Evolutionary conservation across 2,888 invertebrate genomes (phyloP), one percentile per base, ranked within the genome.

Genomic region (Cyrtodaria siliqua): DNA sequence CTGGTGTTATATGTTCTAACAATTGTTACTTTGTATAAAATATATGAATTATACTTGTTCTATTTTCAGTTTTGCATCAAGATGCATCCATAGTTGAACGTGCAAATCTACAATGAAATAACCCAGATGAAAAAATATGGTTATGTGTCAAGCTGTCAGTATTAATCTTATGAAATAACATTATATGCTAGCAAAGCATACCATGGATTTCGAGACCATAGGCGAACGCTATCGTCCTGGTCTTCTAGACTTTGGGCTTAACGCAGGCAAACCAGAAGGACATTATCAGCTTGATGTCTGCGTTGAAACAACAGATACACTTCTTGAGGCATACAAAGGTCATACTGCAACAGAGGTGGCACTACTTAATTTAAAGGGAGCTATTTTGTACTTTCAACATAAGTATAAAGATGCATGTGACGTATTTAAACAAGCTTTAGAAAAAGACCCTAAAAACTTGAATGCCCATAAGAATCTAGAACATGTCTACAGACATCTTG

Each of bases 291-390:
- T 56, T 2, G 38, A 38, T 16, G 33, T 20, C 20, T 23, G 38
- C 2, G 23, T 56, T 12, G 38, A 33, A 1, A 56, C 56, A 1
- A 56, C 23, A 23, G 38, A 56, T 20, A 38, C 38, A 38, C 38
- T 56, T 18, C 23, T 56, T 6, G 20, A 38, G 18, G 33, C 33
- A n/a, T 56, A 56, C 56, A 56, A 38, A 38, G 38, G 23, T 23
- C 38, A 56, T 20, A 29, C 33, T 9, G 20, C 38, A 26, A 38
- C 56, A 20, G n/a, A 18, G 23, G n/a, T 16, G 38, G 60, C 60
- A 20, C n/a, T 61, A 12, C 61, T 49, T 2, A 61, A 61, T 23
- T n/a, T 61, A 20, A 49, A 49, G 47, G 61, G 61, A 8, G 9
- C 27, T 2, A 12, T 61, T 2, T 12, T 49, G 2, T 61, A 49